Conservation (phyloP, 1,140 invertebrate genomes). For the Panulirus ornatus region DNA sequence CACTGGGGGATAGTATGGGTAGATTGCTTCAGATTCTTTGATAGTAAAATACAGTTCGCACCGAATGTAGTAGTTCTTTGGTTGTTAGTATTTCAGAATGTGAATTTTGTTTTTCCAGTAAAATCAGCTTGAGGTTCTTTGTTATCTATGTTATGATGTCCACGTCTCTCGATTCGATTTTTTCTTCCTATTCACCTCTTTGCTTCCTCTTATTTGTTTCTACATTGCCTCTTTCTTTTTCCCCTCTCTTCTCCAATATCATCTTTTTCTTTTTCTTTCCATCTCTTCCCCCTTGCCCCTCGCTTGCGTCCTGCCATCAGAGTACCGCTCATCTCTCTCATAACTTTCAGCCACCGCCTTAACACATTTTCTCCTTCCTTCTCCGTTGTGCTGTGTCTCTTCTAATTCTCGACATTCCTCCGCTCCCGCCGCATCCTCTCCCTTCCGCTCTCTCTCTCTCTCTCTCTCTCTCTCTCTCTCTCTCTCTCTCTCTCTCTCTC, state of each 20-base stretch:
- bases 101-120: too few species aligned
- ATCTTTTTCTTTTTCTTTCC: too few species aligned
- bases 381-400: not conserved
- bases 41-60: too few species aligned
- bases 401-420: too few species aligned
- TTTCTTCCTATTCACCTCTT: not conserved
- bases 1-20: too few species aligned
- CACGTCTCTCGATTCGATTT: too few species aligned
- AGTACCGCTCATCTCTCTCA: not conserved
- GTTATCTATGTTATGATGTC: too few species aligned
- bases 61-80: too few species aligned
- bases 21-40: too few species aligned
- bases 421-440: not conserved
- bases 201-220: not conserved
- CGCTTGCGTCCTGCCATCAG: not conserved
- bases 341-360: not conserved
- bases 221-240: not conserved
- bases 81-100: too few species aligned
- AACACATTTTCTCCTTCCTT: not conserved
- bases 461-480: not conserved
- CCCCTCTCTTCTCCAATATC: not conserved
- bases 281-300: too few species aligned
- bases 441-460: not conserved
- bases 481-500: slow-evolving; percentile 5
- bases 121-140: too few species aligned